Evolutionary conservation across 2,888 invertebrate genomes (phyloP), one percentile per base, ranked within the genome.

Genomic region (Phyto melanocephala): DNA sequence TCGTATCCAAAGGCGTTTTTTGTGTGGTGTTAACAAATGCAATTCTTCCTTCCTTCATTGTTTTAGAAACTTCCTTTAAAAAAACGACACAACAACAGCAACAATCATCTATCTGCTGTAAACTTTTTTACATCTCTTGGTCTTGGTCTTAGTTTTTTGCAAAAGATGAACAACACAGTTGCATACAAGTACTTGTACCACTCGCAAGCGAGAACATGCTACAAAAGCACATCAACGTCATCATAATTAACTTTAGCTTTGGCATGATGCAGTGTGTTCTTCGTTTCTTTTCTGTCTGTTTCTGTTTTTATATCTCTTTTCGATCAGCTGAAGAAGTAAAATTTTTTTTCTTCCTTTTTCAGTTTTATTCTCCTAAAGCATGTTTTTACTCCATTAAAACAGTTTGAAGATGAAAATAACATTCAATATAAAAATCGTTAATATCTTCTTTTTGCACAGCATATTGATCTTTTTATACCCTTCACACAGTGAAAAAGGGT

Each of bases 41-140:
- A 79, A 79, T 67, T 82, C 75, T 79, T 82, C 63, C 82, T 82
- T 82, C 82, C 81, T 82, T 79, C 71, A 68, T 81, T 75, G 63
- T 78, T 79, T 72, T 67, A 50, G 42, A 79, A 71, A 75, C 82
- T 82, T 82, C 82, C 82, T 82, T 82, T 76, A 79, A 70, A 65
- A 74, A 58, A 70, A 77, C 42, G 20, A 11, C 40, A 42, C 50
- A 42, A 47, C 24, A 35, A 28, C 50, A 35, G 22, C 40, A 52
- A 40, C 20, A 10, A 28, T 20, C 33, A 60, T 11, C 28, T 74
- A 63, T 62, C 60, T 77, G 20, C 22, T 68, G 63, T 45, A 52
- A 60, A 52, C 24, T 54, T 71, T 6, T 52, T 65, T 42, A n/a
- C 20, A 60, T 56, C 62, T 54, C 17, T 79, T 58, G 24, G 33